These are phyloP conservation scores for Endomychus coccineus DNA, from an alignment of 2,888 invertebrate genomes.

Conservation along the genomic window DNA sequence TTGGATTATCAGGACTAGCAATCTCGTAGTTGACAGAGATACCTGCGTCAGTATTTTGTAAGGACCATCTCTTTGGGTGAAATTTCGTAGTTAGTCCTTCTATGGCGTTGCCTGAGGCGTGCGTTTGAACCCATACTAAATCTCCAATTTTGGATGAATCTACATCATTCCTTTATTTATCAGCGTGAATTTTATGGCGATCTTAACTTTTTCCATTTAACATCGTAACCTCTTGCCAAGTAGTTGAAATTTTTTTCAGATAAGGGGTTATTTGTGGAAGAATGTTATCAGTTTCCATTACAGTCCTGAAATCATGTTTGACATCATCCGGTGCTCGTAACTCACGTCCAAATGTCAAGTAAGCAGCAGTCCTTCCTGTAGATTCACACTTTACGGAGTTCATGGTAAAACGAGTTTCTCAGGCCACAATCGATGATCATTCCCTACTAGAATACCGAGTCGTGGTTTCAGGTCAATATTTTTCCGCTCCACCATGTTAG, in stretches of 20 bases:
- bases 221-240: constrained; percentile 2
- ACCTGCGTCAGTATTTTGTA: too few species aligned
- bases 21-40: too few species aligned
- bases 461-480: constrained; percentile 32
- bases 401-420: constrained; percentile 36
- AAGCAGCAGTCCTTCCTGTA: constrained; percentile 33
- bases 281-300: constrained; percentile 30
- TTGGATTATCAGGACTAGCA: too few species aligned
- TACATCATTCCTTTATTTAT: constrained; percentile 9
- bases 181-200: constrained; percentile 13
- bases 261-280: constrained; percentile 30
- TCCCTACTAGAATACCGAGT: constrained; percentile 28
- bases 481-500: constrained; percentile 23
- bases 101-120: too few species aligned
- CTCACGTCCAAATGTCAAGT: constrained; percentile 33
- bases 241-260: background rate
- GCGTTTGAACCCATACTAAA: too few species aligned
- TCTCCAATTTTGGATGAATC: constrained; percentile 11
- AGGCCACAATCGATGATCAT: constrained; percentile 30
- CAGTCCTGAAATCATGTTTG: constrained; percentile 23
- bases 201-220: constrained; percentile 15
- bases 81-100: too few species aligned
- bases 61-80: too few species aligned
- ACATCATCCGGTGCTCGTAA: constrained; percentile 30
- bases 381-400: constrained; percentile 30